Evolutionary conservation across 2,888 invertebrate genomes (phyloP), one percentile per base, ranked within the genome.

Genomic region (Drosophila hamatofila): DNA sequence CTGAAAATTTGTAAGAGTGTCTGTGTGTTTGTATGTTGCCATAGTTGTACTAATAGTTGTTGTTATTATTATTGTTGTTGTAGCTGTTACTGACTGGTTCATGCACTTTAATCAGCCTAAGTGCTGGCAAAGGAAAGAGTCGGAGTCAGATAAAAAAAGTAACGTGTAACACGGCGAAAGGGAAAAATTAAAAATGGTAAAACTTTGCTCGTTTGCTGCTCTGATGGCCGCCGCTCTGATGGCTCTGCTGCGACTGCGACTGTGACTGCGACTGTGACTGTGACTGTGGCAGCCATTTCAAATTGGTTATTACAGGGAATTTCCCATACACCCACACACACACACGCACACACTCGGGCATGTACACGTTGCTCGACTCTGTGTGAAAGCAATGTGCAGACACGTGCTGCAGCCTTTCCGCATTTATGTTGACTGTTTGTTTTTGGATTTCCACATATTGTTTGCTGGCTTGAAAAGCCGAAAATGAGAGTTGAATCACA

Each of bases 91-190:
- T 66, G 78, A 37, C 75, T 62, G 72, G 75, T 67, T 79, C 80
- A 70, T 85, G 86, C 86, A 80, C 81, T 84, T 88, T 88, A 84
- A 84, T 84, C 84, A 88, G 88, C 72, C 88, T 85, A 88, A 84
- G 88, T 84, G 83, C 83, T 63, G 64, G 56, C 61, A 75, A 61
- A 59, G 52, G 54, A 48, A 44, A 46, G 49, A 44, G 23, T 18
- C 52, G 37, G 35, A 52, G 18, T 11, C 11, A 27, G 30, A 51
- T 46, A 25, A 37, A 39, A 52, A 42, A 61, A 54, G 46, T 16
- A 11, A 51, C 14, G 18, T 33, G 42, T 58, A 67, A 37, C 54
- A 58, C 37, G 48, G 33, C 41, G 71, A 72, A 51, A 35, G 71
- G 71, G 66, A 41, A 55, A 85, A 72, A 75, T 84, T 75, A 85